Percentiles rank a stretch among this genome's conserved stretches.
Evolutionary conservation across 2,113 vertebrate genomes (phyloP).

Genomic region (Dasypus novemcinctus): DNA sequence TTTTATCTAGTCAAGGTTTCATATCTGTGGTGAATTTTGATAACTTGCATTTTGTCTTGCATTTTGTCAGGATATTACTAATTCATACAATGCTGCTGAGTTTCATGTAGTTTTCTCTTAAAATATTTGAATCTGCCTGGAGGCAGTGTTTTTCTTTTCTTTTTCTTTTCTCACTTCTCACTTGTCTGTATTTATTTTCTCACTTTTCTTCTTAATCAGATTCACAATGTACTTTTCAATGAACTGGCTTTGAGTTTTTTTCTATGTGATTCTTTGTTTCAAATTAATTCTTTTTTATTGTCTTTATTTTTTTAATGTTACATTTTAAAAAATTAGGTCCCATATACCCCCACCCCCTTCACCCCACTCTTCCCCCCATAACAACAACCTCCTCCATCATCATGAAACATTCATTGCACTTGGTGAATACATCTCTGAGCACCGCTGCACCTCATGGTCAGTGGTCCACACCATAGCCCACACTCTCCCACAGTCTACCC

Average conservation of each 20-base stretch:
- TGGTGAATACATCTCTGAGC: too few relatives aligned
- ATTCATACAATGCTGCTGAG: neutral
- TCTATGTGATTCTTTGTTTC: neutral
- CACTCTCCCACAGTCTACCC: too few relatives aligned
- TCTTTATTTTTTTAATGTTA: too few relatives aligned
- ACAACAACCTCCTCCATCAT: too few relatives aligned
- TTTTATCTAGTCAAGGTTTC: neutral
- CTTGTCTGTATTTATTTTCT: neutral
- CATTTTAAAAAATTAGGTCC: too few relatives aligned
- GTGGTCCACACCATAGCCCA: too few relatives aligned
- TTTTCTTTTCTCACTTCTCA: neutral
- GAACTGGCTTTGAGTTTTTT: neutral
- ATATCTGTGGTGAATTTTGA: neutral
- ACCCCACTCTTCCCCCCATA: too few relatives aligned
- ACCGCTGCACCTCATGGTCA: too few relatives aligned
- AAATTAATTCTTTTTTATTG: slow-evolving; percentile 58
- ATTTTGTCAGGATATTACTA: neutral
- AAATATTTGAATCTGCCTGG: neutral
- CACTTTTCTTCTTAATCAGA: slow-evolving; percentile 15
- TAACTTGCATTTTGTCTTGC: neutral
- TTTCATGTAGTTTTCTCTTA: neutral
- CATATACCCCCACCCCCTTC: too few relatives aligned
- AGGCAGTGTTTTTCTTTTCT: neutral
- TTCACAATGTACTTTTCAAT: neutral
- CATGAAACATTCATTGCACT: too few relatives aligned